Evolutionary conservation across 2,888 invertebrate species (phyloP).

Genomic region (Tetragonula carbonaria): DNA sequence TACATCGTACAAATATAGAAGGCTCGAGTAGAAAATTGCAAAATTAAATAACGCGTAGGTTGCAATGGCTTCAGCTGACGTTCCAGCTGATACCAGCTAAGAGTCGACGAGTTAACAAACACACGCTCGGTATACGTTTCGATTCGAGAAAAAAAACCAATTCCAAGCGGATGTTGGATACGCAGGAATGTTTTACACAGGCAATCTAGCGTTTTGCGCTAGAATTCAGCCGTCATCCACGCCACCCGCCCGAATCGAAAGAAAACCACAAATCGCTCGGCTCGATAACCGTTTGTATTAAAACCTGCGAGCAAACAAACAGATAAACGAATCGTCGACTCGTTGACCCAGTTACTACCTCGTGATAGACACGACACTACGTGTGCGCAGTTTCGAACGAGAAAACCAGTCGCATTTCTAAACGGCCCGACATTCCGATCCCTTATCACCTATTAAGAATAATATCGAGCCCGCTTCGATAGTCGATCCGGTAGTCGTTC

Average conservation of each 20-base stretch:
- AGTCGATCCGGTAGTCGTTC: not conserved
- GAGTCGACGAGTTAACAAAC: no score
- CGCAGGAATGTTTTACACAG: no score
- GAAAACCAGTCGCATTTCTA: constrained; percentile 13
- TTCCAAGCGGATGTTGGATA: no score
- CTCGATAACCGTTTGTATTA: not conserved
- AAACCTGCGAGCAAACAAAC: constrained; percentile 60
- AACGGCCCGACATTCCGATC: not conserved
- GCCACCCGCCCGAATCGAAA: not conserved
- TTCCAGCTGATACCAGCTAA: no score
- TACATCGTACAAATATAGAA: no score
- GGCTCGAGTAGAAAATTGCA: no score
- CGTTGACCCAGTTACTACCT: constrained; percentile 69
- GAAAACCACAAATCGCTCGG: not conserved
- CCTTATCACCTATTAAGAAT: not conserved
- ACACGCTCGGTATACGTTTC: no score
- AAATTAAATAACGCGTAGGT: no score
- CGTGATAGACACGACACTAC: constrained; percentile 37
- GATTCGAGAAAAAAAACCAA: no score
- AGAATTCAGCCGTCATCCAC: not conserved
- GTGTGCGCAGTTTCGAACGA: not conserved
- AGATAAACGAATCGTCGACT: constrained; percentile 73
- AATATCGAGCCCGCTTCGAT: not conserved
- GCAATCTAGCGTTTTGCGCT: not conserved
- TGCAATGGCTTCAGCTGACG: no score